Evolutionary conservation across 2,113 vertebrate genomes (phyloP).

Genomic region (Leptosomus discolor): DNA sequence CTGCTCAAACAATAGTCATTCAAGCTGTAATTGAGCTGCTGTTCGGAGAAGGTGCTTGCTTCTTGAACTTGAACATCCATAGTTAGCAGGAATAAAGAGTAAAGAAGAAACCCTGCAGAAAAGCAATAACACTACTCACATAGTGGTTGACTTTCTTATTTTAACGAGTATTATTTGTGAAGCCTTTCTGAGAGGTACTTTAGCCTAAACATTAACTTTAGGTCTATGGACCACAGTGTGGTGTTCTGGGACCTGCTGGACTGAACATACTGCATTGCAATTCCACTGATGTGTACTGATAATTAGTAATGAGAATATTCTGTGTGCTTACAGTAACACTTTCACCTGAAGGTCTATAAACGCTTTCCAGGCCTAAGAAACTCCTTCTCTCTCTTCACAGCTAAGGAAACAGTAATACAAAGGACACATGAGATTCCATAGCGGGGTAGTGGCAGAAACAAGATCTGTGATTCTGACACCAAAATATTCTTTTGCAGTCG

Average conservation of each 20-base stretch:
- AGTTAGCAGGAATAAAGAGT: background rate
- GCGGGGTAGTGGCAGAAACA: background rate
- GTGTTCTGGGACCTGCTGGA: background rate
- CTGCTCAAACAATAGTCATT: background rate
- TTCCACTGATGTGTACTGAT: background rate
- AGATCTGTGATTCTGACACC: background rate
- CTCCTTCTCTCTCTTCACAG: background rate
- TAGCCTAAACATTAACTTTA: background rate
- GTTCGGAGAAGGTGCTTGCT: background rate
- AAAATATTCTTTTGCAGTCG: background rate
- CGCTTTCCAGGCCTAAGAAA: background rate
- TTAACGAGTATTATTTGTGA: accelerated
- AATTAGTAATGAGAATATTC: background rate
- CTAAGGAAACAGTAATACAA: background rate
- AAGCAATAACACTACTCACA: background rate
- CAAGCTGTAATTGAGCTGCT: background rate
- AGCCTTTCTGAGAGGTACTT: background rate
- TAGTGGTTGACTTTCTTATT: background rate
- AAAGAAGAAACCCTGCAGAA: background rate
- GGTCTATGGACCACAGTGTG: background rate
- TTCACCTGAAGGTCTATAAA: background rate
- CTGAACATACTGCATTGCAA: background rate
- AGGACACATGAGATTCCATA: background rate
- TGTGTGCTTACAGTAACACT: background rate
- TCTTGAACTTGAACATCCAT: background rate